Percentiles rank a stretch among this genome's conserved stretches.
Conservation (phyloP, 2,797 vertebrate species). For the Pogoniulus pusillus region DNA sequence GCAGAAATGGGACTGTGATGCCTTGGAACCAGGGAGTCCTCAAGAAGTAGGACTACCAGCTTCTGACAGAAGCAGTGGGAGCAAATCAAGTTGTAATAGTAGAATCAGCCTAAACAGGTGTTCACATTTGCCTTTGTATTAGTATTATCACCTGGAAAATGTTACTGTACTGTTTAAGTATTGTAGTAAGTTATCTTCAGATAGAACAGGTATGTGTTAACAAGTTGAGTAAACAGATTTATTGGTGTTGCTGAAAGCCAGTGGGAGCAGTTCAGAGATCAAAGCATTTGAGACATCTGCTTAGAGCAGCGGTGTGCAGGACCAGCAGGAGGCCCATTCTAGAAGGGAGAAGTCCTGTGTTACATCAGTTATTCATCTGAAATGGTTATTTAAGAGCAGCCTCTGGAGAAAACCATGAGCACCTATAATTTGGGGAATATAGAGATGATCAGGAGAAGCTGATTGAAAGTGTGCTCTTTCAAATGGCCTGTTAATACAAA, state of each 20-base stretch:
- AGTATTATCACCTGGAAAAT: neutral
- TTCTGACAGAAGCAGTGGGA: neutral
- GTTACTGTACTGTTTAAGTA: neutral
- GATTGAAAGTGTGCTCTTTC: neutral
- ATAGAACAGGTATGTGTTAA: neutral
- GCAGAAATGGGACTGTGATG: neutral
- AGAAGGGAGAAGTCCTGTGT: neutral
- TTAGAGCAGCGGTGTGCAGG: neutral
- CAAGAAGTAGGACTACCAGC: neutral
- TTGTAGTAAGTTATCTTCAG: neutral
- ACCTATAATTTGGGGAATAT: neutral
- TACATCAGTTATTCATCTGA: neutral
- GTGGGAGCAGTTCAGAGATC: neutral
- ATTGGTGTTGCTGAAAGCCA: neutral
- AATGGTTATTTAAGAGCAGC: neutral
- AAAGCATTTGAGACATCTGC: neutral
- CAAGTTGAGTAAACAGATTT: conserved; percentile 12
- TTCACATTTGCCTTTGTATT: neutral
- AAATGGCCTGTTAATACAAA: neutral
- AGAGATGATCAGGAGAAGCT: neutral
- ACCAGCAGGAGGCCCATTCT: neutral
- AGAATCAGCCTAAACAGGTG: neutral
- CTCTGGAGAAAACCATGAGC: neutral
- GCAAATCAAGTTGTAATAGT: neutral
- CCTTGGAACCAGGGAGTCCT: neutral